Conservation (phyloP, 2,113 vertebrate genomes). For the Desmodus rotundus region DNA sequence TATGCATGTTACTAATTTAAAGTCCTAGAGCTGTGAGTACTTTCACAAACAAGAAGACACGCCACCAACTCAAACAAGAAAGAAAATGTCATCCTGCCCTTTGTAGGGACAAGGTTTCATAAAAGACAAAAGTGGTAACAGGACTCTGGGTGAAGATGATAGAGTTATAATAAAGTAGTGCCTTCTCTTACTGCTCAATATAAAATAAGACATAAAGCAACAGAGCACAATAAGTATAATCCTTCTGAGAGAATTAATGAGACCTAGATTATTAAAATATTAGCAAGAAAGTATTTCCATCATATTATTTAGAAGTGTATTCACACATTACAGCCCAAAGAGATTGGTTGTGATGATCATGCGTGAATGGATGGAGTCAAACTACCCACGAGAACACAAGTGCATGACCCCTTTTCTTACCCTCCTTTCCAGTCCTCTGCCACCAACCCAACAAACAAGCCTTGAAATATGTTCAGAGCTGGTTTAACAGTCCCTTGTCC, state of each 20-base stretch:
- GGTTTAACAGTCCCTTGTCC: background rate
- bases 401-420: background rate
- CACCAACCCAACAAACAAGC: background rate
- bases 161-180: background rate
- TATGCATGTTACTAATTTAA: background rate
- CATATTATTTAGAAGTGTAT: background rate
- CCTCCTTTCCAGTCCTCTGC: background rate
- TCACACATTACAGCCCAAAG: background rate
- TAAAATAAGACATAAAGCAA: background rate
- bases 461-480: background rate
- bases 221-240: background rate
- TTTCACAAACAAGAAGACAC: background rate
- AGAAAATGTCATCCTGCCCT: background rate
- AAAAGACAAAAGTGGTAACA: background rate
- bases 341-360: background rate
- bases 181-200: background rate
- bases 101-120: background rate
- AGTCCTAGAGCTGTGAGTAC: background rate
- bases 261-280: background rate
- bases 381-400: background rate
- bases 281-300: background rate
- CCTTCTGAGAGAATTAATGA: background rate
- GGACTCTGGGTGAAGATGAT: background rate
- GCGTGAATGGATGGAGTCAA: background rate
- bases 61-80: background rate